These are phyloP conservation scores for Hycleus cichorii DNA, from an alignment of 1,140 invertebrate genomes.

Conservation along the genomic window DNA sequence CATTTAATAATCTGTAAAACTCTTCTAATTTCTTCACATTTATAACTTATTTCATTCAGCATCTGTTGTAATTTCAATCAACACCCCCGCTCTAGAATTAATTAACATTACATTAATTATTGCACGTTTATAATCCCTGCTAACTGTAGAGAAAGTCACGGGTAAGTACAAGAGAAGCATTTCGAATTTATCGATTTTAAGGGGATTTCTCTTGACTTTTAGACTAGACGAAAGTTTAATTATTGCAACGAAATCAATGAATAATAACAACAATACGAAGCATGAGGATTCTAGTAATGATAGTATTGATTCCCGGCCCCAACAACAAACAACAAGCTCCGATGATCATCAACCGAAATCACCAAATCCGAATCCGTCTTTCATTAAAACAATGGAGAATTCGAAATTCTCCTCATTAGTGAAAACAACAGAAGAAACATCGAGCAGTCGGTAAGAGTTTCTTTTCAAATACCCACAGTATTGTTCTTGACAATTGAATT, in stretches of 20 bases:
- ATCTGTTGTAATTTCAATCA: too few species aligned
- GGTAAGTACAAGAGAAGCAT: slow-evolving; percentile 39
- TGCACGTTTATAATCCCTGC: not conserved
- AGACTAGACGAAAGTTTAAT: slow-evolving; percentile 54
- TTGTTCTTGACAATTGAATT: not conserved
- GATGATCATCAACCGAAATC: slow-evolving; percentile 23
- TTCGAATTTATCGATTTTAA: not conserved
- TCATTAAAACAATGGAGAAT: slow-evolving; percentile 39
- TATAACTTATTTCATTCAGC: too few species aligned
- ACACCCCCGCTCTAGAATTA: too few species aligned
- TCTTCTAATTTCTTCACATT: too few species aligned
- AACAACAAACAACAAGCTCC: slow-evolving; percentile 8
- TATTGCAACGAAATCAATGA: slow-evolving; percentile 1
- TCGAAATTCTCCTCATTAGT: slow-evolving; percentile 36
- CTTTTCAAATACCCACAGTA: not conserved
- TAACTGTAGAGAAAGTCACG: slow-evolving; percentile 45
- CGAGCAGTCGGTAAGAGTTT: not conserved
- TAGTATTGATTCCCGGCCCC: slow-evolving; percentile 5
- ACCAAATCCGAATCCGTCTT: slow-evolving; percentile 35
- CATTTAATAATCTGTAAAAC: too few species aligned
- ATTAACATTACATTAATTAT: too few species aligned
- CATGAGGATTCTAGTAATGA: slow-evolving; percentile 23
- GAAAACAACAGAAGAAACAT: slow-evolving; percentile 19
- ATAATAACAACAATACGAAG: slow-evolving; percentile 7
- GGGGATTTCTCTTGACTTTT: slow-evolving; percentile 15